Evolutionary conservation across 2,113 vertebrate genomes (phyloP).

Genomic region (Eonycteris spelaea): DNA sequence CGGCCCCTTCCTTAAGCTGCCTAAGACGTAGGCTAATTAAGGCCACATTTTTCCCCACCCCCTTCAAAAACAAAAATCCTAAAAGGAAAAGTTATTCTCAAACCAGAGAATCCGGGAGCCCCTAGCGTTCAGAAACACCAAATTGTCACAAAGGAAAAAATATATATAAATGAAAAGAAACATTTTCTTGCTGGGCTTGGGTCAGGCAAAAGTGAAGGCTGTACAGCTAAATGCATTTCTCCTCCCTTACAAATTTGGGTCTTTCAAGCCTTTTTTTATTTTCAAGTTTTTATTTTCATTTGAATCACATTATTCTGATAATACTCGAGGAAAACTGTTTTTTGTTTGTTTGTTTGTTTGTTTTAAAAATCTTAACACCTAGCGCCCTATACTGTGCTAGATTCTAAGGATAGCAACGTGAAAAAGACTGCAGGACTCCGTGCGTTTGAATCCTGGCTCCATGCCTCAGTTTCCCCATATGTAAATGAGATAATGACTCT

Average conservation of each 20-base stretch:
- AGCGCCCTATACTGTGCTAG: neutral
- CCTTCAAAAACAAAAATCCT: conserved; percentile 71
- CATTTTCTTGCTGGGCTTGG: neutral
- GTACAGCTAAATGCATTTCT: neutral
- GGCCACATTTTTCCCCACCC: conserved; percentile 81
- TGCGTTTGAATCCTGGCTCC: neutral
- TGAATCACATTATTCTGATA: conserved; percentile 2
- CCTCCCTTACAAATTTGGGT: neutral
- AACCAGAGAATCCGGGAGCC: conserved; percentile 78
- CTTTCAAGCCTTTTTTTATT: neutral
- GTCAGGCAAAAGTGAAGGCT: neutral
- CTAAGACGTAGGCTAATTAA: conserved; percentile 86
- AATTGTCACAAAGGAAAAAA: conserved; percentile 18
- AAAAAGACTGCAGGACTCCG: neutral
- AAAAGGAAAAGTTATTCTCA: conserved; percentile 72
- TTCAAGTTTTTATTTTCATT: neutral
- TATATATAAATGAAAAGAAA: conserved; percentile 35
- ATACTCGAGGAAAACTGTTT: neutral
- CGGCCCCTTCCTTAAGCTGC: conserved; percentile 88
- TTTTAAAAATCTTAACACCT: neutral
- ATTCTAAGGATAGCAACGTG: neutral
- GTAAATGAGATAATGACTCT: neutral
- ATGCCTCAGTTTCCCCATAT: neutral
- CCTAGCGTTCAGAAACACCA: conserved; percentile 80
- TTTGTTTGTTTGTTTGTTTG: neutral